Percentiles rank a stretch among this genome's conserved stretches.
These are phyloP conservation scores for Bedellia somnulentella DNA, from an alignment of 2,888 invertebrate genomes.

Conservation along the genomic window DNA sequence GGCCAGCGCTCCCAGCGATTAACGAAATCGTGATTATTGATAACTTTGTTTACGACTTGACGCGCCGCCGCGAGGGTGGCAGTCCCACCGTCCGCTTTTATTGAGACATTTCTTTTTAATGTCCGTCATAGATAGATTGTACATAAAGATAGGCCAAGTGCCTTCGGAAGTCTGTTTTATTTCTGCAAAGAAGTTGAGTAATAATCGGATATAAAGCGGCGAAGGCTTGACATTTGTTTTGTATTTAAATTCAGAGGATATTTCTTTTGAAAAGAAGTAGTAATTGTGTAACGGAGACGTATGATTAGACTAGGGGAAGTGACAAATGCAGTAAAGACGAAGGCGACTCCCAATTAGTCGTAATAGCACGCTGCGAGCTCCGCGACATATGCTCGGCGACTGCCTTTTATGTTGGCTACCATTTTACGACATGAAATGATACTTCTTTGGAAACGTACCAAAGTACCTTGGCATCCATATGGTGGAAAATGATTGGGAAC, in stretches of 20 bases:
- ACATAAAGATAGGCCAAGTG: slow-evolving; percentile 5
- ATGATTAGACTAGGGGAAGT: slow-evolving; percentile 43
- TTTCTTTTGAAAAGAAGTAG: slow-evolving; percentile 31
- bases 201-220: too few species aligned
- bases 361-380: slow-evolving; percentile 24
- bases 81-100: slow-evolving; percentile 6
- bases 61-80: slow-evolving; percentile 12
- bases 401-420: slow-evolving; percentile 38
- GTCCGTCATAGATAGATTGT: too few species aligned
- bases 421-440: slow-evolving; percentile 43
- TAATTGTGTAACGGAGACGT: slow-evolving; percentile 15
- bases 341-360: slow-evolving; percentile 43
- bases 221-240: too few species aligned
- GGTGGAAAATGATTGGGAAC: too few species aligned
- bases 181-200: too few species aligned
- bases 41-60: slow-evolving; percentile 33
- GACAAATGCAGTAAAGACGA: slow-evolving; percentile 46
- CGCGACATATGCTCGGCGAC: slow-evolving; percentile 42
- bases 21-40: slow-evolving; percentile 53
- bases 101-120: slow-evolving; percentile 12
- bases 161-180: too few species aligned
- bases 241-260: too few species aligned
- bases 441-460: slow-evolving; percentile 10
- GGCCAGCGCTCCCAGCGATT: slow-evolving; percentile 34
- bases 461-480: too few species aligned